phyloP scores from a whole-genome alignment of 2,113 vertebrate species.

The Benitochromis conjunctus region DNA sequence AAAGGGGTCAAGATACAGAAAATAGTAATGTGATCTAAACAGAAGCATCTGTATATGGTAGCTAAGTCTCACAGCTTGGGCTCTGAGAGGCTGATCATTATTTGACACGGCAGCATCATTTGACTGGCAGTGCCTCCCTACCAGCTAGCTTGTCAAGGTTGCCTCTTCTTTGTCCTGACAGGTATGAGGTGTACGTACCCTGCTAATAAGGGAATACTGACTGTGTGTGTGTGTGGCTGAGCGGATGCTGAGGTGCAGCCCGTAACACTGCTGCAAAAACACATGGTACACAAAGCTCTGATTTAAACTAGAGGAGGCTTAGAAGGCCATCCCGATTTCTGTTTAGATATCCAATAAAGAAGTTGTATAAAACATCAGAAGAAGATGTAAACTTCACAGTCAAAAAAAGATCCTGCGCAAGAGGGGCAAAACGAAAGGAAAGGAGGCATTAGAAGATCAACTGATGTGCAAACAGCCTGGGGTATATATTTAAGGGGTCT shows the following conservation, averaged over 20 bases:
- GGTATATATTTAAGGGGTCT: conserved; percentile 27
- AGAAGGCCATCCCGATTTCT: background rate
- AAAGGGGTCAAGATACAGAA: background rate
- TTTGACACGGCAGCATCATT: conserved; percentile 33
- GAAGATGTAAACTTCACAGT: conserved; percentile 21
- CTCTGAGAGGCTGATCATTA: conserved; percentile 47
- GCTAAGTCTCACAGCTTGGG: conserved; percentile 22
- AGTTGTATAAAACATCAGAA: background rate
- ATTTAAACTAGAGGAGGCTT: background rate
- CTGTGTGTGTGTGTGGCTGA: background rate
- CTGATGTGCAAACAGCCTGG: conserved; percentile 38
- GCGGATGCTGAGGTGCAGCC: background rate
- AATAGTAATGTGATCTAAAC: conserved; percentile 16
- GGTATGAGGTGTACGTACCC: conserved; percentile 30
- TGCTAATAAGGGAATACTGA: conserved; percentile 25
- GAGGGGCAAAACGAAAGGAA: conserved; percentile 3
- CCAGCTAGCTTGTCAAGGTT: conserved; percentile 27
- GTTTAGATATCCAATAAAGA: conserved; percentile 7
- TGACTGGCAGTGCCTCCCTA: conserved; percentile 18
- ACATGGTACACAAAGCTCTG: conserved; percentile 5
- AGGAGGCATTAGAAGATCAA: conserved; percentile 21
- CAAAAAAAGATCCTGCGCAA: conserved; percentile 2
- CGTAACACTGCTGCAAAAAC: background rate
- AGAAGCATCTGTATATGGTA: conserved; percentile 29
- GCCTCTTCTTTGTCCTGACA: conserved; percentile 40